Base-by-base conservation (phyloP, 2,888 invertebrate species). In the Hipparchia sbordonii region DNA sequence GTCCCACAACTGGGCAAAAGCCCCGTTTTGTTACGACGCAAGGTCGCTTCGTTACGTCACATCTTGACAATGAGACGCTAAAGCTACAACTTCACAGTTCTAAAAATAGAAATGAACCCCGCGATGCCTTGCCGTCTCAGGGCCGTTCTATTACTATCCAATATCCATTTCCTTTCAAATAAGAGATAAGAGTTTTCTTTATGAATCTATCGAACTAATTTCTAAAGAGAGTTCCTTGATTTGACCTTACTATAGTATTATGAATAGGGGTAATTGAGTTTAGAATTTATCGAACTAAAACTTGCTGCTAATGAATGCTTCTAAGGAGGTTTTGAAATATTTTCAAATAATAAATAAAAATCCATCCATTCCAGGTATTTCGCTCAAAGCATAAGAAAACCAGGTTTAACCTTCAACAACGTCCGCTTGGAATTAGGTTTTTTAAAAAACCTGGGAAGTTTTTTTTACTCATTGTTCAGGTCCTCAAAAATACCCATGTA, bases 71-170 rank as follows among this genome's bases (percentile, higher is more conserved):
- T 59, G 67, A 74, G 65, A 65, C 71, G 68, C 71, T 51, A 71
- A 65, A 12, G 56, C 71, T 66, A 52, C 52, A 72, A 70, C 63
- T 72, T 66, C 69, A 72, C 59, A 67, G 51, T n/a, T 72, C 74
- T 74, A 74, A 74, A 74, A 61, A 74, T 74, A 74, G 74, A 70
- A 65, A 62, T 74, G 67, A 72, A 74, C 67, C 63, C 57, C 63
- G 57, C 57, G 57, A 61, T 57, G 72, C 68, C 72, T 59, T 60
- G 73, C 74, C 70, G 62, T 71, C 39, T 63, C 67, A 72, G 70
- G 70, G 70, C 46, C 57, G 66, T 72, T 73, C 60, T 70, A 68
- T 67, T 56, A 39, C 45, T 33, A 39, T 48, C n/a, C 62, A 48
- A 48, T 62, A 48, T n/a, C 7, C n/a, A 48, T 48, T 48, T 46